Conservation (phyloP, 1,140 invertebrate genomes). For the Melipona quadrifasciata region DNA sequence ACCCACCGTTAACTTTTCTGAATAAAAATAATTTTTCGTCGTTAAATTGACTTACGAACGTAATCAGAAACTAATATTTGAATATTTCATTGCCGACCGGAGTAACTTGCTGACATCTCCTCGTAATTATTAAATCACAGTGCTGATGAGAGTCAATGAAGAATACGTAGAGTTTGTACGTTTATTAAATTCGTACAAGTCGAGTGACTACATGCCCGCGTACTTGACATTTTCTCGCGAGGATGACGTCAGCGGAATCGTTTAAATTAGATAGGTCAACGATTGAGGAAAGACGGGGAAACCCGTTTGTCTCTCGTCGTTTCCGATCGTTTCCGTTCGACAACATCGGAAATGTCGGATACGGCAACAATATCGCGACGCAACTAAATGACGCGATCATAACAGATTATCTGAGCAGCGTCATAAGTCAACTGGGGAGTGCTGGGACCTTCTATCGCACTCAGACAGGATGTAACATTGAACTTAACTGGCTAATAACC, state of each 20-base stretch:
- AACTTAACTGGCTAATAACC: constrained; percentile 78
- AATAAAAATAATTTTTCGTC: background rate
- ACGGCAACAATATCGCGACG: constrained; percentile 46
- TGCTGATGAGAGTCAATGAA: background rate
- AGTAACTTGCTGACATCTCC: background rate
- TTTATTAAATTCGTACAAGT: background rate
- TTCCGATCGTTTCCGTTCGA: background rate
- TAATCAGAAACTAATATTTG: background rate
- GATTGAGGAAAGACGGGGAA: background rate
- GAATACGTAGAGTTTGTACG: background rate
- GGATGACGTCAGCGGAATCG: background rate
- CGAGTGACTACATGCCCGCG: background rate
- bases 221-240: background rate
- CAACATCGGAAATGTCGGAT: constrained; percentile 5
- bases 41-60: too few relatives aligned
- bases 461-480: constrained; percentile 75
- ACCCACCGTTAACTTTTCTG: background rate
- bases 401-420: constrained; percentile 57
- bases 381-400: constrained; percentile 33
- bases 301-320: background rate
- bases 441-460: constrained; percentile 64
- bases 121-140: background rate
- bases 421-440: constrained; percentile 53
- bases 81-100: background rate
- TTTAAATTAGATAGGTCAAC: background rate